Evolutionary conservation across 2,888 invertebrate genomes (phyloP).

Genomic region (Mayetiola destructor): DNA sequence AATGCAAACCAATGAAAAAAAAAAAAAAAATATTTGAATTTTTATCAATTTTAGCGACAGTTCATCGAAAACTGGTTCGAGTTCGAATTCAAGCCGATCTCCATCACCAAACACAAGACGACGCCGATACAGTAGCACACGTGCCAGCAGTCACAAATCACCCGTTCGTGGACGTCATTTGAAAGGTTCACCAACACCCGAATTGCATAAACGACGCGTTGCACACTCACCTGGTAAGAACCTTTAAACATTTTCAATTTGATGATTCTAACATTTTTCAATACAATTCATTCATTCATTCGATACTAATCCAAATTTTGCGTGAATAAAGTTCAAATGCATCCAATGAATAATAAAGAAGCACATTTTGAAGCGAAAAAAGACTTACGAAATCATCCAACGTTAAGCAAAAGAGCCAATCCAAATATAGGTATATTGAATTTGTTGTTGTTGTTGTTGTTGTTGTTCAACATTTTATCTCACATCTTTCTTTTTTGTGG

Average conservation of each 20-base stretch:
- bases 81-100: conserved; percentile 36
- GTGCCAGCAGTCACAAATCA: conserved; percentile 22
- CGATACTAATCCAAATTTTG: neutral
- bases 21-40: neutral
- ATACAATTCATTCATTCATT: neutral
- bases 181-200: conserved; percentile 24
- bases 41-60: conserved; percentile 27
- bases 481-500: neutral
- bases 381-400: conserved; percentile 13
- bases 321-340: conserved; percentile 6
- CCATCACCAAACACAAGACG: conserved; percentile 27
- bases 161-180: conserved; percentile 14
- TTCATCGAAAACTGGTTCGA: conserved; percentile 50
- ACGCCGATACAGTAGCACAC: conserved; percentile 26
- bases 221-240: conserved; percentile 31
- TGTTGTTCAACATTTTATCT: neutral
- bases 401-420: conserved; percentile 6
- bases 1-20: no score
- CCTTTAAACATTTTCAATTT: neutral
- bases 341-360: neutral
- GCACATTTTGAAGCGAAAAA: conserved; percentile 12
- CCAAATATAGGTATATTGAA: conserved; percentile 9
- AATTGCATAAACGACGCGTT: conserved; percentile 26
- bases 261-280: neutral
- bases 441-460: neutral